Base-by-base conservation (phyloP, 2,113 vertebrate species). In the Silurus meridionalis region DNA sequence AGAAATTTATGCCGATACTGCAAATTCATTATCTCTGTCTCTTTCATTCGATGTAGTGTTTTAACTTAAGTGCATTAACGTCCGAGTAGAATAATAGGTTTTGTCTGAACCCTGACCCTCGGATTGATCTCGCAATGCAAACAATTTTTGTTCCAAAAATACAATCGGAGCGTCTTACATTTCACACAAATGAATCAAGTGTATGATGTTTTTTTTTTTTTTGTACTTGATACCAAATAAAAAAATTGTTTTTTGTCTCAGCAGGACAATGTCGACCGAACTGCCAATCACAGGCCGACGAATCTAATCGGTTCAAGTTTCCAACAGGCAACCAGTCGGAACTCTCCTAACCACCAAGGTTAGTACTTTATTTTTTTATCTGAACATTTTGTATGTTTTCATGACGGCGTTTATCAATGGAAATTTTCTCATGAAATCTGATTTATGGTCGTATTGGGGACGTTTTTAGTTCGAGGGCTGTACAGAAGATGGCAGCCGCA, bases 201-300 rank as follows among this genome's bases (percentile, higher is more conserved):
- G 19, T 23, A 63, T 37, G 37, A 8, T 63, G 8, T 7, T 8
- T 1, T 23, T 23, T 61, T 23, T 61, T 23, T 7, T 63, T 63
- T 66, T 37, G 37, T 37, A 37, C 37, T 37, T 37, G 2, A 37
- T 37, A 57, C 37, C 57, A 13, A 15, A 58, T 3, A 17, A 58
- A 58, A 58, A 14, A 14, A 58, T 11, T 58, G 53, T 55, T 83
- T 88, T 88, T 72, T 89, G 53, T 84, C 57, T 91, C 88, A 94
- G 91, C 94, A 97, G 96, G 97, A 97, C 91, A 96, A 96, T 89
- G 96, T 96, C 90, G 97, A 97, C 91, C 96, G 96, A 89, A 92
- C 95, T 57, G 90, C 96, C 4, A 92, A 93, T 90, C 96, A 94
- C 88, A 92, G 94, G 90, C 93, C 94, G 0, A 87, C 94, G 57